These are phyloP conservation scores for Forpus xanthops DNA, from an alignment of 2,797 vertebrate genomes.

Conservation along the genomic window DNA sequence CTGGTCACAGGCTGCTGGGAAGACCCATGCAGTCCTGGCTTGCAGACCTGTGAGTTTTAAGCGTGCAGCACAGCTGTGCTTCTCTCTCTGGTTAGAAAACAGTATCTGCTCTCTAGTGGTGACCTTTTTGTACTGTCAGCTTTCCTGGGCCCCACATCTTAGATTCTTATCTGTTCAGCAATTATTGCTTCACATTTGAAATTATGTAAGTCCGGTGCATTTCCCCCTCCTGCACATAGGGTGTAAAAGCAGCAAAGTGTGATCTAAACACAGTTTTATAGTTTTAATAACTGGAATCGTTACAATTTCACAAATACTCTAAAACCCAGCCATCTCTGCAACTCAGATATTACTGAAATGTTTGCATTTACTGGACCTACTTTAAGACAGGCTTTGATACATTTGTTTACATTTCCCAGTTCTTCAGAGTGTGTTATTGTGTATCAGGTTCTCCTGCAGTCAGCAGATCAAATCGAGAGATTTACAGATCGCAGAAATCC, in stretches of 20 bases:
- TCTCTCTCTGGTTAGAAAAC: accelerated
- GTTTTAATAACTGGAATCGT: background rate
- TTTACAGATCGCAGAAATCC: background rate
- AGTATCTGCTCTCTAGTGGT: background rate
- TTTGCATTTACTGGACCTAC: background rate
- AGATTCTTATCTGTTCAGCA: background rate
- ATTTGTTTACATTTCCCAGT: background rate
- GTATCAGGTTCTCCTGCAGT: background rate
- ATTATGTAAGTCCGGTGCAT: background rate
- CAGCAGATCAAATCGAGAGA: background rate
- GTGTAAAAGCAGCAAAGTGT: background rate
- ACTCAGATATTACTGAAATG: background rate
- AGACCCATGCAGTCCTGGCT: background rate
- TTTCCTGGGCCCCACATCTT: background rate
- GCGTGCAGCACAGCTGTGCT: background rate
- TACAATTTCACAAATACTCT: background rate
- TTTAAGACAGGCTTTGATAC: background rate
- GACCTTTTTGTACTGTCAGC: background rate
- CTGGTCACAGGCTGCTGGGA: background rate
- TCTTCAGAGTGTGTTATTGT: background rate
- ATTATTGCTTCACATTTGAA: background rate
- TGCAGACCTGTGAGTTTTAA: background rate
- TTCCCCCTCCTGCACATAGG: background rate
- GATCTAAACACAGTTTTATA: background rate
- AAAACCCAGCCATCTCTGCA: background rate